phyloP scores from a whole-genome alignment of 1,140 invertebrate species.

The Telenomus remus region DNA sequence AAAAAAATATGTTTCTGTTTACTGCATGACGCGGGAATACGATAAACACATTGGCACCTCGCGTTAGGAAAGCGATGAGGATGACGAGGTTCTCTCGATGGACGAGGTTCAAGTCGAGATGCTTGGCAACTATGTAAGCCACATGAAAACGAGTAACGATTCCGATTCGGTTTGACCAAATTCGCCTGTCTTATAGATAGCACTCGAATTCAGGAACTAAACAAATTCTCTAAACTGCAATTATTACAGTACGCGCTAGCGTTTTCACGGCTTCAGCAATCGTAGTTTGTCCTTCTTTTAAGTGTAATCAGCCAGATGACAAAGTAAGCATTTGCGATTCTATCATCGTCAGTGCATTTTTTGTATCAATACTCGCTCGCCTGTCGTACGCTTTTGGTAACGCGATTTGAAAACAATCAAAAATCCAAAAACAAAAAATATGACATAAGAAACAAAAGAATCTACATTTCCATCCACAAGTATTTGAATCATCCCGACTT shows the following conservation, averaged over 20 bases:
- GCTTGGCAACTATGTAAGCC: conserved; percentile 73
- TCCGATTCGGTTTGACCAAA: conserved; percentile 44
- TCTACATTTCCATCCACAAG: too few relatives aligned
- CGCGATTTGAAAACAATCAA: background rate
- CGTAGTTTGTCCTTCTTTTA: conserved; percentile 37
- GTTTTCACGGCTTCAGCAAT: conserved; percentile 43
- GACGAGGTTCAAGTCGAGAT: conserved; percentile 72
- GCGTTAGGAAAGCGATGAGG: conserved; percentile 70
- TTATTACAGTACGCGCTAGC: conserved; percentile 37
- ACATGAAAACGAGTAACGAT: conserved; percentile 44
- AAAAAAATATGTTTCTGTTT: conserved; percentile 58
- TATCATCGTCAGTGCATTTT: conserved; percentile 35
- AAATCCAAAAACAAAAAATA: too few relatives aligned
- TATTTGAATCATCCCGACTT: conserved; percentile 38
- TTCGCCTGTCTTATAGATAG: conserved; percentile 39
- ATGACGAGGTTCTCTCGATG: conserved; percentile 69
- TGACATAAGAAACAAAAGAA: too few relatives aligned
- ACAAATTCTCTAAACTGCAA: conserved; percentile 1
- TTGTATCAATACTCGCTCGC: conserved; percentile 23
- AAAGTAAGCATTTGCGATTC: conserved; percentile 38
- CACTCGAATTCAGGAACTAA: conserved; percentile 35
- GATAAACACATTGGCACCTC: conserved; percentile 41
- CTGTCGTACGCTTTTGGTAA: conserved; percentile 11
- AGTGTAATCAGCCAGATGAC: conserved; percentile 36
- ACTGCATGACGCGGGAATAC: conserved; percentile 56